phyloP scores from a whole-genome alignment of 2,797 vertebrate species.

The Falco cherrug region DNA sequence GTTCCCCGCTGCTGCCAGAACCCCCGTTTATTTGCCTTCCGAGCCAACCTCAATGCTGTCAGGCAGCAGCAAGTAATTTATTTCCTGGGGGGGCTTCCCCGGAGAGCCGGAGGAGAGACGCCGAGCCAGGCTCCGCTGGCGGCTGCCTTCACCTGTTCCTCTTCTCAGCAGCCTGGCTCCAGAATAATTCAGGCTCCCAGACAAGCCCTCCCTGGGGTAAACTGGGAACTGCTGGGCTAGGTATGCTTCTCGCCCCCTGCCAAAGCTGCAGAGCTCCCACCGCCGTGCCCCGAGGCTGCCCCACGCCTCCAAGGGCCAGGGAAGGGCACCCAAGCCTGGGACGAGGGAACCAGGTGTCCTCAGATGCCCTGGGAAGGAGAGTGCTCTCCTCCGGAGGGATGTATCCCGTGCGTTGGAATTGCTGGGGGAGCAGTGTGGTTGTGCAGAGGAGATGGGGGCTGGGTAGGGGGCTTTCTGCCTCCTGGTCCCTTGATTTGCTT shows the following conservation, averaged over 20 bases:
- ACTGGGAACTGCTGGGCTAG: not conserved
- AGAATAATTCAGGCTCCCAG: not conserved
- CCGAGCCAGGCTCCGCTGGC: not conserved
- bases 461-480: not conserved
- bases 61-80: constrained; percentile 21
- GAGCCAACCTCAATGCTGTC: not conserved
- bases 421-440: rapidly evolving
- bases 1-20: not conserved
- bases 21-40: not conserved
- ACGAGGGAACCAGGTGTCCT: not conserved
- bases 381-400: not conserved
- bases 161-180: constrained; percentile 47
- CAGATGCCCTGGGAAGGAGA: not conserved
- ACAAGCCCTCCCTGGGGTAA: constrained; percentile 17
- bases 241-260: rapidly evolving
- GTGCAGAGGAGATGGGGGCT: rapidly evolving
- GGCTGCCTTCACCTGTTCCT: constrained; percentile 54
- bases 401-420: rapidly evolving
- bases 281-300: rapidly evolving
- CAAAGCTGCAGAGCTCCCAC: not conserved
- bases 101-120: not conserved
- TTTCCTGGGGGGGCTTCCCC: constrained; percentile 1
- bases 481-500: not conserved
- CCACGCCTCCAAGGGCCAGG: rapidly evolving
- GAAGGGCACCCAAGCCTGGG: not conserved